Base-by-base conservation (phyloP, 2,797 vertebrate genomes). In the Neosilurus hyrtlii region DNA sequence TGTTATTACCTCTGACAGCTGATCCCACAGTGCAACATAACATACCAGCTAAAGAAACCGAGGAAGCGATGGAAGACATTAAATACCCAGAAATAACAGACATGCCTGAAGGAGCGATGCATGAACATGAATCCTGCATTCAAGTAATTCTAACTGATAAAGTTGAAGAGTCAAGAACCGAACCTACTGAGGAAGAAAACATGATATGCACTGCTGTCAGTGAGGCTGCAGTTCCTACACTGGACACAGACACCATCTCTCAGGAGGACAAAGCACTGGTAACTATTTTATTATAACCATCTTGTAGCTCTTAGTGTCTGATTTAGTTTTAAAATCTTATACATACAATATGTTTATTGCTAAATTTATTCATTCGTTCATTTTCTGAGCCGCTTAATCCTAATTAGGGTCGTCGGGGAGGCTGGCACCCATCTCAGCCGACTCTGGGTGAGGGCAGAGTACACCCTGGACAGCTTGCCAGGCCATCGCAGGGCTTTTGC, bases 211-310 rank as follows among this genome's bases (percentile, higher is more conserved):
- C 8, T 43, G 24, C n/a, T 5, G 15, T 49, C 65, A 81, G 26
- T 35, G 76, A 82, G 0, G 30, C 62, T 51, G 51, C 43, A 12
- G 56, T 63, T 18, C 4, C 63, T 67, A 9, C 74, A 26, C n/a
- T 71, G 62, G 30, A 80, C 35, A 66, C 20, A 49, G 65, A 57
- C 16, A 51, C n/a, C 68, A 26, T 57, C 20, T 66, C 75, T 35
- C 57, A 57, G 9, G 59, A 83, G 52, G 59, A 82, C 2, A 68
- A 67, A 80, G 57, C 65, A 79, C 37, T 22, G 76, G 43, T 79
- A 79, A 65, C 37, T 52, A 51, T 63, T 77, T 51, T 77, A 62
- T 77, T 63, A 15, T 15, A 77, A 63, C 4, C 14, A 16, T 5
- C 9, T 43, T 76, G 26, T 2, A 57, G 54, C 1, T 75, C 4